A percentile compares a stretch with the other conserved stretches of the same genome.
These are phyloP conservation scores for Apis mellifera DNA, from an alignment of 1,140 invertebrate species.

Conservation along the genomic window Amel_HAv3.1 CM009932.2:9998501-9999000, in stretches of 20 bases:
- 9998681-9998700: conserved; percentile 5
- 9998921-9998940: neutral
- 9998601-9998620: conserved; percentile 35
- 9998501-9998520: conserved; percentile 1
- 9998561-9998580: conserved; percentile 35
- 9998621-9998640: conserved; percentile 18
- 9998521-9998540: conserved; percentile 56
- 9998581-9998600: conserved; percentile 25
- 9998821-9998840: conserved; percentile 67
- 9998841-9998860: conserved; percentile 48
- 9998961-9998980: neutral
- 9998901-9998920: neutral
- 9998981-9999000: neutral
- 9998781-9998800: conserved; percentile 62
- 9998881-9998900: neutral
- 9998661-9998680: conserved; percentile 21
- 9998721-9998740: conserved; percentile 51
- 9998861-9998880: too few species aligned
- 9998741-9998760: conserved; percentile 58
- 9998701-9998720: conserved; percentile 43
- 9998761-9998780: conserved; percentile 49
- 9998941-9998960: neutral
- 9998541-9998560: conserved; percentile 66
- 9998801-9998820: conserved; percentile 56
- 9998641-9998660: conserved; percentile 26